These are phyloP conservation scores for Diabrotica virgifera DNA, from an alignment of 1,140 invertebrate genomes.

Conservation along the genomic window DNA sequence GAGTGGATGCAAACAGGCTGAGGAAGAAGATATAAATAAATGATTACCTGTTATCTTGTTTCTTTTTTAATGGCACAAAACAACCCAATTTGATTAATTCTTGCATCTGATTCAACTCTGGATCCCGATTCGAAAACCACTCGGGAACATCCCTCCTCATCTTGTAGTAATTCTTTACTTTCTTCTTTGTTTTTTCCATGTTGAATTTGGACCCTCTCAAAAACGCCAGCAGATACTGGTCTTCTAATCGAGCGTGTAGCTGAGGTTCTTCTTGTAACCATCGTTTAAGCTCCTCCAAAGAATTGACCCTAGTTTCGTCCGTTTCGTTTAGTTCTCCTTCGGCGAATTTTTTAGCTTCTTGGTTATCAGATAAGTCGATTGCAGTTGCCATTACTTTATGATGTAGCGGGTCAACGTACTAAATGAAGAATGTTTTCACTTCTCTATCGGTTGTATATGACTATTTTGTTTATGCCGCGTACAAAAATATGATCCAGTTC, in stretches of 20 bases:
- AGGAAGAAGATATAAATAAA: too few relatives aligned
- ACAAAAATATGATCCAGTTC: too few relatives aligned
- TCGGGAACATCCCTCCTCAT: slow-evolving; percentile 54
- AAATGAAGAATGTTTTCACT: too few relatives aligned
- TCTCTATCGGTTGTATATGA: too few relatives aligned
- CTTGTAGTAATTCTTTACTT: slow-evolving; percentile 56
- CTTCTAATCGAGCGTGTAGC: slow-evolving; percentile 45
- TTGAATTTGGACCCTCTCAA: slow-evolving; percentile 60
- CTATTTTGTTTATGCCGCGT: too few relatives aligned
- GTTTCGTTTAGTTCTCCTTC: slow-evolving; percentile 27
- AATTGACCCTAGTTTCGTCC: slow-evolving; percentile 14
- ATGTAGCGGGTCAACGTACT: too few relatives aligned
- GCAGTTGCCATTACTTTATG: too few relatives aligned
- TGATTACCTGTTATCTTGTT: slow-evolving; percentile 41
- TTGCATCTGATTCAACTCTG: slow-evolving; percentile 54
- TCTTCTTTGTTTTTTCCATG: slow-evolving; percentile 54
- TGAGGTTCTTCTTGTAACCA: slow-evolving; percentile 33
- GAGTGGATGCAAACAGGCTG: too few relatives aligned
- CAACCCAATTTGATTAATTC: slow-evolving; percentile 57
- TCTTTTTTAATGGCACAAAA: slow-evolving; percentile 54
- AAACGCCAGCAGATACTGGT: slow-evolving; percentile 57
- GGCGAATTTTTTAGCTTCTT: slow-evolving; percentile 16
- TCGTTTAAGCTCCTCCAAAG: slow-evolving; percentile 26
- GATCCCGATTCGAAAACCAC: slow-evolving; percentile 61
- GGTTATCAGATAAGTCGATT: neutral